phyloP scores from a whole-genome alignment of 2,888 invertebrate species.

The Lasioglossum lativentre region DNA sequence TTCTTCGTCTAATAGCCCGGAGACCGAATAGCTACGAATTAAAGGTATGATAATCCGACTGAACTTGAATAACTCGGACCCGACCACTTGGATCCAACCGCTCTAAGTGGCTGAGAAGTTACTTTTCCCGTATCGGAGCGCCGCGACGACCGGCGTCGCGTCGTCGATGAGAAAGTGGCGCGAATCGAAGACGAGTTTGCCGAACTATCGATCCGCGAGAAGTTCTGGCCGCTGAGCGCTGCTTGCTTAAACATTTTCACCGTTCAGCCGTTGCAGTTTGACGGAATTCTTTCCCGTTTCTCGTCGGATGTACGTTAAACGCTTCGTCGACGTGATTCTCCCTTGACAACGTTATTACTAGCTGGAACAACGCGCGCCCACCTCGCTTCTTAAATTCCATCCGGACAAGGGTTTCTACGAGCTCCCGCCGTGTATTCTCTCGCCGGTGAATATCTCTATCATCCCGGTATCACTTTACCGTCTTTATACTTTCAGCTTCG shows the following conservation, averaged over 20 bases:
- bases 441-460: conserved; percentile 58
- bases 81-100: conserved; percentile 6
- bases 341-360: conserved; percentile 10
- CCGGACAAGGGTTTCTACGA: conserved; percentile 45
- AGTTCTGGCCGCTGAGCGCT: not conserved
- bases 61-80: conserved; percentile 30
- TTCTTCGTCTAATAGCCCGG: conserved; percentile 31
- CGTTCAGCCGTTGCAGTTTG: not conserved
- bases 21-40: conserved; percentile 38
- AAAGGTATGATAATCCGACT: conserved; percentile 50
- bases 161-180: not conserved
- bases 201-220: conserved; percentile 3
- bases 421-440: conserved; percentile 52
- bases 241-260: not conserved
- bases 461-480: conserved; percentile 56
- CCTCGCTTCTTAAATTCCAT: conserved; percentile 48
- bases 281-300: not conserved
- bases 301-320: not conserved
- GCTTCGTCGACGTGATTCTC: conserved; percentile 14
- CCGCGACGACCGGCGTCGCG: not conserved
- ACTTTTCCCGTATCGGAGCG: conserved; percentile 15
- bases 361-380: conserved; percentile 5
- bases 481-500: conserved; percentile 51
- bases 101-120: conserved; percentile 5
- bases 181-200: not conserved